Conservation (phyloP, 1,140 invertebrate species). For the Dinothrombium tinctorium region DNA sequence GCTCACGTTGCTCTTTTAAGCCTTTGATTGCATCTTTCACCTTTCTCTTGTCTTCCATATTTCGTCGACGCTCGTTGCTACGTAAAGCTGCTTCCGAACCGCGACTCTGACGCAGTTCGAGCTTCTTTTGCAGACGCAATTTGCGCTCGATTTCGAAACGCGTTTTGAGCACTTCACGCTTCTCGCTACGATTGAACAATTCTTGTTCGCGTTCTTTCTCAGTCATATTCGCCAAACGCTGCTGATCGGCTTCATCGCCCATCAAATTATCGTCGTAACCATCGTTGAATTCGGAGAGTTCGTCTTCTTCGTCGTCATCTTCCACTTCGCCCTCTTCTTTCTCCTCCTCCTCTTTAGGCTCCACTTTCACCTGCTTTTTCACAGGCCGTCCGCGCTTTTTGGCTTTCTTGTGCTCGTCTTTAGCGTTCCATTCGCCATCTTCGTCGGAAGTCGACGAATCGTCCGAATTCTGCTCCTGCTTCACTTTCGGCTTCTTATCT, state of each 20-base stretch:
- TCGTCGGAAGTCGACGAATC: constrained; percentile 8
- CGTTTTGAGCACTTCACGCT: constrained; percentile 71
- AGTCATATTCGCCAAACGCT: constrained; percentile 64
- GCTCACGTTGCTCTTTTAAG: constrained; percentile 47
- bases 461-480: constrained; percentile 1
- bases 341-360: background rate
- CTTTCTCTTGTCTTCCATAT: constrained; percentile 52
- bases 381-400: background rate
- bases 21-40: constrained; percentile 65
- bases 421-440: constrained; percentile 9
- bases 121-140: constrained; percentile 55
- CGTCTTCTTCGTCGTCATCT: constrained; percentile 10
- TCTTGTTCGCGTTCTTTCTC: constrained; percentile 92
- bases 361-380: background rate
- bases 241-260: constrained; percentile 84
- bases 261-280: constrained; percentile 88
- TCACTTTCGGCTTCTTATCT: constrained; percentile 1
- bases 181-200: constrained; percentile 83
- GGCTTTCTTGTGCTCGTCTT: background rate
- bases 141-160: constrained; percentile 94
- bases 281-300: constrained; percentile 41
- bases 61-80: constrained; percentile 70
- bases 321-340: constrained; percentile 4
- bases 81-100: constrained; percentile 42
- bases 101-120: constrained; percentile 20